Percentiles rank a stretch among this genome's conserved stretches.
Conservation (phyloP, 2,888 invertebrate genomes). For the Rhamnusium bicolor region DNA sequence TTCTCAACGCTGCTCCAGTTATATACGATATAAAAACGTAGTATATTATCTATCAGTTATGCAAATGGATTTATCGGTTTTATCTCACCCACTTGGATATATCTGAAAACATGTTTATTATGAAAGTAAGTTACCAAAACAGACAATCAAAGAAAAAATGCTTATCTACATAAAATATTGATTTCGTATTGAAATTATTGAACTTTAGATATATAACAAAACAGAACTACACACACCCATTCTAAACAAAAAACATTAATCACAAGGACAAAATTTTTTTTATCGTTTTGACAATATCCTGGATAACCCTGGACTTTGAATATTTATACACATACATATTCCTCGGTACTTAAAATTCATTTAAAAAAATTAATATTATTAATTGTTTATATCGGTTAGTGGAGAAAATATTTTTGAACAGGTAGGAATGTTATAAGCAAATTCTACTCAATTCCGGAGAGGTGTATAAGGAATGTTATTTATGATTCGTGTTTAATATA, state of each 20-base stretch:
- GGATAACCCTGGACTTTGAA: not conserved
- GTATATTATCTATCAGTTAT: no score
- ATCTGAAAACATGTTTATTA: not conserved
- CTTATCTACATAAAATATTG: not conserved
- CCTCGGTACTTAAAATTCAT: not conserved
- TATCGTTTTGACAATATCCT: not conserved
- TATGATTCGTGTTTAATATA: no score
- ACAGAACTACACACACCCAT: not conserved
- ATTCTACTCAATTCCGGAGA: not conserved
- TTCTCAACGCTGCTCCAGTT: no score
- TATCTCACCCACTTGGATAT: no score
- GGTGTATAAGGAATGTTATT: not conserved
- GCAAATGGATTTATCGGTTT: no score
- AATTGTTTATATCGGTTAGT: not conserved
- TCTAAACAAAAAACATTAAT: not conserved
- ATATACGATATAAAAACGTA: no score
- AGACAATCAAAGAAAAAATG: not conserved
- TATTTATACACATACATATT: not conserved
- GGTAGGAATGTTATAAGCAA: not conserved
- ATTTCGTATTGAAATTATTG: not conserved
- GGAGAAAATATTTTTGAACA: not conserved
- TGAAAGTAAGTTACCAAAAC: not conserved
- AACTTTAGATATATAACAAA: not conserved
- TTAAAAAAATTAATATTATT: not conserved
- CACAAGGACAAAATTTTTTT: not conserved